Base-by-base conservation (phyloP, 1,140 invertebrate genomes). In the Drosophila miranda region DNA sequence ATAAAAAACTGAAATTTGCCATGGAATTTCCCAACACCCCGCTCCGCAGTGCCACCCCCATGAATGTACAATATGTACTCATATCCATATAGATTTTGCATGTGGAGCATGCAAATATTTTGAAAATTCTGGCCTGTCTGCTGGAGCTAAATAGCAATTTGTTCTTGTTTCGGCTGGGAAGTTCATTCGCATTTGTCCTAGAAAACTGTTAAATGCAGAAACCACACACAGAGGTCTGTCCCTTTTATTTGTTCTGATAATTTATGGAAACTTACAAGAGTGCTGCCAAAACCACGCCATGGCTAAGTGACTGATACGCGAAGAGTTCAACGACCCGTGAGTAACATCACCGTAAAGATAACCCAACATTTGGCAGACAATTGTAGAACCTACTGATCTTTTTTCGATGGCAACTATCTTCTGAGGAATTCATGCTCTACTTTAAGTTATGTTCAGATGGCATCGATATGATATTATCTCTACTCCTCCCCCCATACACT, bases 31-130 rank as follows among this genome's bases (percentile, higher is more conserved):
- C 81, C 34, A 38, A 13, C 11, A 5, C 4, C 11, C 11, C 34
- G 34, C 34, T 11, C 5, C 11, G 34, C 3, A 4, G 34, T 38
- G 34, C 11, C 34, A 38, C 34, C 34, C 34, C 34, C 9, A 55
- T 55, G 28, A 11, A 8, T 5, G 21, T 38, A 13, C 34, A 13
- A 13, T 38, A 4, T 38, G 34, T 38, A 38, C 34, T 38, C 14
- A 44, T 51, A 51, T 63, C 58, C 41, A 46, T 62, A 51, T 63
- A 56, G 59, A 55, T 38, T 73, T 49, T 69, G 70, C 57, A 80
- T 83, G 75, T 79, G 80, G 80, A 64, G 78, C 80, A 83, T 66
- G 76, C 81, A 86, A 83, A 83, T 83, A 86, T 80, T 86, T 80
- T 56, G 44, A 57, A 76, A 68, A 71, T 67, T 75, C 62, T 46